phyloP scores from a whole-genome alignment of 2,797 vertebrate species.

The Scolopax bukidnonensis region DNA sequence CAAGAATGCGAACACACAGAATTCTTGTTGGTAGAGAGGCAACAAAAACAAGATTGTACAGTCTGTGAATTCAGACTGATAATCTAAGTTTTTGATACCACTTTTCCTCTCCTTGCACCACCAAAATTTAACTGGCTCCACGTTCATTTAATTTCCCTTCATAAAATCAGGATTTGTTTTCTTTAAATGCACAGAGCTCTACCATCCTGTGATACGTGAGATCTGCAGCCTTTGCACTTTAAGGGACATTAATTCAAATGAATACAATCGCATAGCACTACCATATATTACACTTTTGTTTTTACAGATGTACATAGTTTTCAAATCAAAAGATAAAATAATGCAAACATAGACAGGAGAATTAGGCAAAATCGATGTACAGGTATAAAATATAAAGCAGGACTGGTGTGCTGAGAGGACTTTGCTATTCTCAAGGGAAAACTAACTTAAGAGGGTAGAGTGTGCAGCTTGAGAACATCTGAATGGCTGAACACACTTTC shows the following conservation, averaged over 20 bases:
- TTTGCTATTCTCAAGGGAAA: neutral
- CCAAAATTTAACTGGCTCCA: neutral
- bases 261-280: conserved; percentile 19
- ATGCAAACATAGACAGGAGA: neutral
- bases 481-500: conserved; percentile 4
- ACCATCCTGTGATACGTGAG: neutral
- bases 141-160: neutral
- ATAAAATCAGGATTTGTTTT: neutral
- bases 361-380: neutral
- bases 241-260: conserved; percentile 60
- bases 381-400: conserved; percentile 40
- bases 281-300: conserved; percentile 48
- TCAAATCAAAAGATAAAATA: conserved; percentile 45
- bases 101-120: neutral
- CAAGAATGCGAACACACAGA: neutral
- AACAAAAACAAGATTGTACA: conserved; percentile 21
- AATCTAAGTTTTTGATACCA: neutral
- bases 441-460: neutral
- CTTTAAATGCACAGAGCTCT: neutral
- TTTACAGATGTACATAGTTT: conserved; percentile 65
- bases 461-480: conserved; percentile 5
- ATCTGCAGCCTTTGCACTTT: conserved; percentile 36
- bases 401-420: neutral
- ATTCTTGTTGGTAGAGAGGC: conserved; percentile 31
- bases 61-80: neutral